Conservation (phyloP, 2,113 vertebrate species). For the Podiceps cristatus region DNA sequence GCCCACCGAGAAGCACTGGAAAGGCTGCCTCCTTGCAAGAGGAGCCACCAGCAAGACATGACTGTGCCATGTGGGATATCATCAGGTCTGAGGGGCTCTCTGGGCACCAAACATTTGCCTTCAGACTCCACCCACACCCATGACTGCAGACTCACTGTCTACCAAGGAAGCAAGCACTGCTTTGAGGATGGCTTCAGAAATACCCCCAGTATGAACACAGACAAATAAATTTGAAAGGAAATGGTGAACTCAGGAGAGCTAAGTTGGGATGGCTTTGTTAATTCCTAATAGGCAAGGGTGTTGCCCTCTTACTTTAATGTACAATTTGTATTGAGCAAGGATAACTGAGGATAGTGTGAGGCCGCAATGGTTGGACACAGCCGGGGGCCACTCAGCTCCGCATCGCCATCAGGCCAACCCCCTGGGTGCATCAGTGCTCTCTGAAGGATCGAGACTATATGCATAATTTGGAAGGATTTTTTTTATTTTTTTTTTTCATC, state of each 20-base stretch:
- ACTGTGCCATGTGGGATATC: background rate
- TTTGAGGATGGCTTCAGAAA: background rate
- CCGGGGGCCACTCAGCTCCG: background rate
- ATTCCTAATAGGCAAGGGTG: background rate
- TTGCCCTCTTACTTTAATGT: background rate
- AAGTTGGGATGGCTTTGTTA: background rate
- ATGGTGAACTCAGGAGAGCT: background rate
- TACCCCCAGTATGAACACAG: background rate
- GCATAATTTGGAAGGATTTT: background rate
- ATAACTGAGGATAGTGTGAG: background rate
- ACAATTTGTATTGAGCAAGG: background rate
- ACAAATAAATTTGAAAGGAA: background rate
- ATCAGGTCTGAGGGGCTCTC: background rate
- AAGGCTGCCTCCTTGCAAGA: background rate
- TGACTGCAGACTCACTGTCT: background rate
- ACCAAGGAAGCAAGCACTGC: background rate
- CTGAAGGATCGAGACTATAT: background rate
- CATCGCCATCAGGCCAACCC: background rate
- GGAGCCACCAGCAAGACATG: background rate
- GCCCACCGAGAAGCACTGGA: background rate
- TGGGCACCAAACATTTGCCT: rapidly evolving
- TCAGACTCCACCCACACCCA: background rate
- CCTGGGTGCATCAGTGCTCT: background rate
- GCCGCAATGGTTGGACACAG: rapidly evolving
- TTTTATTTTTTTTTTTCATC: rapidly evolving